Evolutionary conservation across 2,113 vertebrate species (phyloP), one percentile per base, ranked within the genome.

Genomic region (Muntiacus muntjak): DNA sequence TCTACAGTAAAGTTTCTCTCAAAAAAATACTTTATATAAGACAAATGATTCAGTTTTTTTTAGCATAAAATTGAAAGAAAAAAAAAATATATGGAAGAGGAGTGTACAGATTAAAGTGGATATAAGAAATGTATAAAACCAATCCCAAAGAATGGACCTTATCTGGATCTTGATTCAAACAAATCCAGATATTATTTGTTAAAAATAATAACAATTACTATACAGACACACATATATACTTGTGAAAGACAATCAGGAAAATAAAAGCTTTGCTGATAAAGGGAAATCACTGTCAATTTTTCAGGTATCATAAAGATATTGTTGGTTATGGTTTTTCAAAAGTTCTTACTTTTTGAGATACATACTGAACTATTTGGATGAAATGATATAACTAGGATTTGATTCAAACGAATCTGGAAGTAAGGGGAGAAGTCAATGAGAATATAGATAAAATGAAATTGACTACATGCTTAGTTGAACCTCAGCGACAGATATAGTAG

Each of bases 321-420:
- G 2, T 71, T 54, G 47, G 54, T 52, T 95, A 82, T 25, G 11
- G 47, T 88, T 71, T 91, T 40, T 89, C 33, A 45, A 54, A 87
- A 79, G 28, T 84, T 74, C 60, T 87, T 79, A 86, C 19, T 76
- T 62, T 55, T 25, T 57, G 25, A 91, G 8, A 67, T 33, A 79
- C 26, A 62, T 50, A 50, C 26, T 94, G 11, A 74, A 96, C 94
- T 92, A 78, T 26, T 28, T 83, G 45, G 14, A 74, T 79, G 54
- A 97, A 89, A 92, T 89, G 15, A 90, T 57, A 64, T 26, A 60
- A 30, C 47, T 91, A 84, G 55, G 82, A 92, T 85, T 64, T 95
- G 54, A 62, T 79, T 95, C n/a, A 79, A 71, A 93, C 82, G 36
- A 93, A 89, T 83, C 7, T 43, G n/a, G 15, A 95, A 86, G 47